phyloP scores from a whole-genome alignment of 1,140 invertebrate species.

The Nymphalis io region DNA sequence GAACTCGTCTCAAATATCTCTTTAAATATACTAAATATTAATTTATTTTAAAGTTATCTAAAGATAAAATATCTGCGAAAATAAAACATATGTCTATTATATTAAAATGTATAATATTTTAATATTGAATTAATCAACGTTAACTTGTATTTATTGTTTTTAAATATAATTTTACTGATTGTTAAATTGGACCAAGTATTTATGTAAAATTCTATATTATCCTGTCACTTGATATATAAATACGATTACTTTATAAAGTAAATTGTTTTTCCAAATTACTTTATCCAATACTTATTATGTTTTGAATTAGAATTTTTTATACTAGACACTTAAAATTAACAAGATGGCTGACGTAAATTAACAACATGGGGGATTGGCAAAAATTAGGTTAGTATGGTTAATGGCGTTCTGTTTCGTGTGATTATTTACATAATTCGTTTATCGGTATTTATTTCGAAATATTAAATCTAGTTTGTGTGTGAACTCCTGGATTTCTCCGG shows the following conservation, averaged over 20 bases:
- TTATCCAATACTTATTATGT: background rate
- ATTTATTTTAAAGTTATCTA: no score
- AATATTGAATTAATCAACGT: no score
- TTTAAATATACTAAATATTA: no score
- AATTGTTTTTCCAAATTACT: background rate
- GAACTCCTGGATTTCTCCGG: conserved; percentile 28
- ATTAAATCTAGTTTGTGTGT: conserved; percentile 24
- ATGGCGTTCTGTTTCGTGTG: conserved; percentile 16
- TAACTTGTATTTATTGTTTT: no score
- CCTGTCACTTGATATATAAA: background rate
- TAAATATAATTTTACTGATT: no score
- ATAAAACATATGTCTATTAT: no score
- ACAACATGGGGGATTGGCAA: conserved; percentile 2
- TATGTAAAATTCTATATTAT: background rate
- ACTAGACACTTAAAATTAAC: conserved; percentile 23
- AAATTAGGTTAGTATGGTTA: conserved; percentile 10
- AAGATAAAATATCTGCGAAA: no score
- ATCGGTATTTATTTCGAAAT: conserved; percentile 13
- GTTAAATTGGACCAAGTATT: no score
- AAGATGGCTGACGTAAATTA: conserved; percentile 17
- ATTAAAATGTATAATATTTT: no score
- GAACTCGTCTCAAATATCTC: no score
- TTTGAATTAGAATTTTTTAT: conserved; percentile 14
- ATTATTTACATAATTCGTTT: conserved; percentile 20
- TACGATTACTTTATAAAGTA: background rate